Conservation (phyloP, 1,140 invertebrate genomes). For the Campoletis sonorensis region DNA sequence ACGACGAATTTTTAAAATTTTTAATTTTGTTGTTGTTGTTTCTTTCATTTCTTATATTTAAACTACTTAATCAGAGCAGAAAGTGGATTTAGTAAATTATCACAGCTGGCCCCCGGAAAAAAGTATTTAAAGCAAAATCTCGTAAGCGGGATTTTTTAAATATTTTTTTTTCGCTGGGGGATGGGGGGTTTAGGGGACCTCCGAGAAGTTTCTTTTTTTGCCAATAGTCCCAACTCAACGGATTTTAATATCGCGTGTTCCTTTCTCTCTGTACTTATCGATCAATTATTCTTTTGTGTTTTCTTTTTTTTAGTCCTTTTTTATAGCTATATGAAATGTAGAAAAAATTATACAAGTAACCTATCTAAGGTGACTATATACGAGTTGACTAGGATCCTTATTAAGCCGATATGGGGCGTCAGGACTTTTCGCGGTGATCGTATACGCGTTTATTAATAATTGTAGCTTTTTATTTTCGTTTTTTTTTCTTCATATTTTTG, state of each 20-base stretch:
- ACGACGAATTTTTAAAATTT: too few relatives aligned
- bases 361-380: constrained; percentile 54
- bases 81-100: constrained; percentile 71
- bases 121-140: constrained; percentile 49
- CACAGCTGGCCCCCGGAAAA: constrained; percentile 70
- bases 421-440: constrained; percentile 45
- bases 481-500: neutral
- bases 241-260: constrained; percentile 39
- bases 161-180: constrained; percentile 27
- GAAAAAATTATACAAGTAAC: constrained; percentile 67
- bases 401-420: constrained; percentile 44
- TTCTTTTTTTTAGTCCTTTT: constrained; percentile 42
- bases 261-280: neutral
- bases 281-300: neutral
- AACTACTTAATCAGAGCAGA: constrained; percentile 55
- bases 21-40: neutral
- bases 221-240: neutral
- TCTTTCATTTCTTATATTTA: neutral
- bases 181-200: constrained; percentile 42
- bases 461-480: too few relatives aligned
- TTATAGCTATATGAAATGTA: constrained; percentile 63
- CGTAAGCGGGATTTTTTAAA: constrained; percentile 49
- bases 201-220: constrained; percentile 26
- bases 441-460: constrained; percentile 50
- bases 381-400: constrained; percentile 48